Percentiles rank a stretch among this genome's conserved stretches.
Conservation (phyloP, 1,140 invertebrate species). For the Drosophila ironensis region DNA sequence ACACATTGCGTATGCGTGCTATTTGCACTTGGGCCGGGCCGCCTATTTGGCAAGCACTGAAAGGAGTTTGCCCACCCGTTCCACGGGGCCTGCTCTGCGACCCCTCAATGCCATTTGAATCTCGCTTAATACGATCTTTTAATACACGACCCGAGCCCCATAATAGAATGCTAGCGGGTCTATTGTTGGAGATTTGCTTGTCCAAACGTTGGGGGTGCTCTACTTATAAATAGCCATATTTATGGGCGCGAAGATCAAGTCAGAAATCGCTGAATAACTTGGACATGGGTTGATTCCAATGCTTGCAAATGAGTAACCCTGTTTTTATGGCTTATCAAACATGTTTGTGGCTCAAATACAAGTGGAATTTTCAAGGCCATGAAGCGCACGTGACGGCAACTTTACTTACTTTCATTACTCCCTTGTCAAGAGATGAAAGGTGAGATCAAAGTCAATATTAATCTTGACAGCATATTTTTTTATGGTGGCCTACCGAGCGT, state of each 20-base stretch:
- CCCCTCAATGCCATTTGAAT: constrained; percentile 51
- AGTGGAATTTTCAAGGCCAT: background rate
- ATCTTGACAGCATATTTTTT: constrained; percentile 2
- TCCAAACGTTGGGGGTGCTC: no score
- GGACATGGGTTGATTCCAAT: no score
- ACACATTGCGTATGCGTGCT: constrained; percentile 64
- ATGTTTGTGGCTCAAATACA: no score
- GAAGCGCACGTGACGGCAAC: constrained; percentile 3
- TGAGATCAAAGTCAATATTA: constrained; percentile 35
- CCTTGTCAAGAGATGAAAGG: background rate
- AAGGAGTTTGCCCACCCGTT: constrained; percentile 36
- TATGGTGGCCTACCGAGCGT: background rate
- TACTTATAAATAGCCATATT: constrained; percentile 2
- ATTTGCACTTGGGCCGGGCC: constrained; percentile 41
- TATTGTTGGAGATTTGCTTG: no score
- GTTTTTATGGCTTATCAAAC: no score
- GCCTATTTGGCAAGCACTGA: constrained; percentile 17
- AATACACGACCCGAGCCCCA: constrained; percentile 3
- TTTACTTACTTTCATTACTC: constrained; percentile 2
- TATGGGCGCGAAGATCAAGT: no score
- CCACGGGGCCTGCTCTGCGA: background rate
- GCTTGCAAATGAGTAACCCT: no score
- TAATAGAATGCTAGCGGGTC: constrained; percentile 4
- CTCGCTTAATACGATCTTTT: constrained; percentile 9
- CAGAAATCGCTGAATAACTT: no score